Percentiles rank a stretch among this genome's conserved stretches.
Evolutionary conservation across 2,888 invertebrate species (phyloP).

Genomic region (Psylliodes chrysocephalus): DNA sequence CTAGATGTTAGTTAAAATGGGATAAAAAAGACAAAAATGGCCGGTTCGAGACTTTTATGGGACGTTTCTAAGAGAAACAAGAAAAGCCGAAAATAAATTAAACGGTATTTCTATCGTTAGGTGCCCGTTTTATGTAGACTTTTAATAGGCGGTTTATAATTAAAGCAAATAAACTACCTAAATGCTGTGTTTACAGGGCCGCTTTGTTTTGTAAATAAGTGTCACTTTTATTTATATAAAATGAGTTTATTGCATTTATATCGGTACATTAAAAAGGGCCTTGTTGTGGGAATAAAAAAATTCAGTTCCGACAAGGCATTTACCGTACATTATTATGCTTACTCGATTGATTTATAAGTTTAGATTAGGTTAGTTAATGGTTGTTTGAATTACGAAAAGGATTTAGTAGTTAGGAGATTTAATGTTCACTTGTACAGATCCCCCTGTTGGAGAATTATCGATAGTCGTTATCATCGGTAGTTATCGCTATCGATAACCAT

Average conservation of each 20-base stretch:
- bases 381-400: too few species aligned
- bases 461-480: too few species aligned
- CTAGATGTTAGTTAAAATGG: conserved; percentile 20
- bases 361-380: too few species aligned
- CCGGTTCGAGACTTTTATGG: conserved; percentile 12
- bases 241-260: not conserved
- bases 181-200: not conserved
- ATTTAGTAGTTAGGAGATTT: too few species aligned
- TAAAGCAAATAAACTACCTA: conserved; percentile 15
- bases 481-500: too few species aligned
- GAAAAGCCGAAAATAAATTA: conserved; percentile 18
- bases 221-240: conserved; percentile 13
- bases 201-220: conserved; percentile 10
- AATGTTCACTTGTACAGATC: too few species aligned
- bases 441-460: too few species aligned
- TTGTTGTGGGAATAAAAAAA: not conserved
- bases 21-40: conserved; percentile 8
- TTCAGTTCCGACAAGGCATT: not conserved
- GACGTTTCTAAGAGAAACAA: conserved; percentile 9
- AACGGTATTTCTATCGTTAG: not conserved
- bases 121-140: not conserved
- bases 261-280: not conserved
- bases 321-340: too few species aligned
- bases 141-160: conserved; percentile 9
- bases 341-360: too few species aligned